A percentile compares a stretch with the other conserved stretches of the same genome.
These are phyloP conservation scores for Oxyteleia sp. DNA, from an alignment of 2,888 invertebrate species.

Conservation along the genomic window DNA sequence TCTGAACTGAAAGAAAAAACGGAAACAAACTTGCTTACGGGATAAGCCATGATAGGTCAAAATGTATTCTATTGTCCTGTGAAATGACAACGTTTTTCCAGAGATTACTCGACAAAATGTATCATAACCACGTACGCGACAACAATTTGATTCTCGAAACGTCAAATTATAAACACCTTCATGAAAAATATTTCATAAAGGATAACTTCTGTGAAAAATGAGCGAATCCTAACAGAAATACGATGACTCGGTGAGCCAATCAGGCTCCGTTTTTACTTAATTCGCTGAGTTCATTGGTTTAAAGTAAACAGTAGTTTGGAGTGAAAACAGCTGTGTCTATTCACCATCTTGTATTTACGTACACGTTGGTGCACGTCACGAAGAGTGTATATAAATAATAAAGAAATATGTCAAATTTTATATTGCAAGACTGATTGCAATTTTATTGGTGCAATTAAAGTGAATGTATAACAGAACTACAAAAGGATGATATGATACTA, in stretches of 20 bases:
- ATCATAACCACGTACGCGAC: background rate
- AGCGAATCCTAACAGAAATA: background rate
- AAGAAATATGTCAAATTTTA: background rate
- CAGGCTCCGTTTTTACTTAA: background rate
- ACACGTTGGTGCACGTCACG: background rate
- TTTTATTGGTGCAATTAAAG: background rate
- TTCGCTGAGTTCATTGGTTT: background rate
- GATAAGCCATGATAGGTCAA: slow-evolving; percentile 53
- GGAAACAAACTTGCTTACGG: too few species aligned
- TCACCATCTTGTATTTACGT: background rate
- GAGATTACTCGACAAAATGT: slow-evolving; percentile 30
- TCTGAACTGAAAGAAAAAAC: too few species aligned
- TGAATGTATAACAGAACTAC: background rate
- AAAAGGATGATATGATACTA: background rate
- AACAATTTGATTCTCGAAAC: background rate
- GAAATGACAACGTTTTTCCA: slow-evolving; percentile 12
- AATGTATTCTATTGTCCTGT: slow-evolving; percentile 14
- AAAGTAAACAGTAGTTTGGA: background rate
- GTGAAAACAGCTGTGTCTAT: background rate
- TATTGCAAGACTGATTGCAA: background rate
- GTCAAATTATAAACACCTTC: slow-evolving; percentile 40
- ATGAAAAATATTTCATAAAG: slow-evolving; percentile 17
- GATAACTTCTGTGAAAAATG: background rate
- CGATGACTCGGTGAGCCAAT: background rate
- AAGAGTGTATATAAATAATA: background rate